phyloP scores from a whole-genome alignment of 2,888 invertebrate genomes.

The Actias luna region DNA sequence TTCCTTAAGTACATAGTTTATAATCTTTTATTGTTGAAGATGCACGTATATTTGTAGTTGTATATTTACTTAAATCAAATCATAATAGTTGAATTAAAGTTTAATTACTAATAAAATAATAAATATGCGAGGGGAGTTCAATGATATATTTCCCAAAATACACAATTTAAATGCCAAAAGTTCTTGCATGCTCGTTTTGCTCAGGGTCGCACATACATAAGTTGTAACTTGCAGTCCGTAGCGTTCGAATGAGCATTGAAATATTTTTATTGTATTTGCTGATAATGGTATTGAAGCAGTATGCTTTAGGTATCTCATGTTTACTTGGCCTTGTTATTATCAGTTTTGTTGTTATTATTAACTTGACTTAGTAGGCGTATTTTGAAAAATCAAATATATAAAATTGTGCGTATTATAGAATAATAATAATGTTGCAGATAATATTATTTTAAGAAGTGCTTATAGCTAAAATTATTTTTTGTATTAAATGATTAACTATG shows the following conservation, averaged over 20 bases:
- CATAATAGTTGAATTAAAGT: not conserved
- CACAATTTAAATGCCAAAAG: constrained; percentile 26
- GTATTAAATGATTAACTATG: not conserved
- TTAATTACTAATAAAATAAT: constrained; percentile 5
- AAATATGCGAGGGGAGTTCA: constrained; percentile 23
- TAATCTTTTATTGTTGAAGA: too few species aligned
- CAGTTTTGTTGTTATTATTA: not conserved
- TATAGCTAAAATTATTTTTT: not conserved
- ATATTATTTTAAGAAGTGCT: not conserved
- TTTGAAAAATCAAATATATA: not conserved
- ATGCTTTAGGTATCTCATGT: not conserved
- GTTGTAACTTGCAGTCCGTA: constrained; percentile 12
- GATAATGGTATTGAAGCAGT: not conserved
- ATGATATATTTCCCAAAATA: constrained; percentile 34
- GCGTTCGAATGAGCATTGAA: constrained; percentile 3
- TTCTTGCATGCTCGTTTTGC: constrained; percentile 26
- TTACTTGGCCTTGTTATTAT: not conserved
- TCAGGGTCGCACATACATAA: constrained; percentile 22
- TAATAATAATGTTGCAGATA: not conserved
- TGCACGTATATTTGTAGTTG: not conserved
- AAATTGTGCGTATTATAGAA: not conserved
- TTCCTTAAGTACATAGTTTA: too few species aligned
- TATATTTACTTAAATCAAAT: not conserved
- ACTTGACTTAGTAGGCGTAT: not conserved
- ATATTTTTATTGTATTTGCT: not conserved